Evolutionary conservation across 2,797 vertebrate genomes (phyloP), one percentile per base, ranked within the genome.

Genomic region (Semotilus atromaculatus): DNA sequence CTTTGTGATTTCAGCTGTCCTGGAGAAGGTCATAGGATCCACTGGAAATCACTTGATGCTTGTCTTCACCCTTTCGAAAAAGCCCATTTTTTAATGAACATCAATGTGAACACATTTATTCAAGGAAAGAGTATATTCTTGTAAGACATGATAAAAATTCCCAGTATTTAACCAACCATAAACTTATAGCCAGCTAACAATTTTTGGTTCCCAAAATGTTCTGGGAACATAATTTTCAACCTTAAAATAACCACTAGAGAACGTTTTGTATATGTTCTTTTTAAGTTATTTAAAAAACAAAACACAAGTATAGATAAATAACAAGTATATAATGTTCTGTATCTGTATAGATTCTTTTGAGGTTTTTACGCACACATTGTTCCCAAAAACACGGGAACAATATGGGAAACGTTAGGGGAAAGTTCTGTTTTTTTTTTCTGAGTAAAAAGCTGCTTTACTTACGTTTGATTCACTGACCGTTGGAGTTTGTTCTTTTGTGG

Each of bases 1-100:
- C 9, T 36, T 29, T 36, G 31, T 14, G 23, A 31, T 66, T 82
- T 93, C 80, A 88, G 58, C 89, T 86, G 88, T 95, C 91, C 92
- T 89, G 95, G 86, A 87, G 91, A 88, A 87, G 91, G 90, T 96
- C 92, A 0, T 92, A 92, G 0, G 93, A 89, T 55, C 93, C 93
- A 4, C 90, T 89, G 4, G 88, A 91, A 76, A 92, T 94, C 87
- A 94, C 93, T 83, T 95, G 93, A 13, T 94, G 95, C 84, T 94
- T 94, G 86, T 97, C 96, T 11, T 88, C 89, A 7, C 36, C 87
- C 94, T 95, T 87, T 19, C 86, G 82, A 55, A 87, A 38, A 66
- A 86, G 14, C 75, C n/a, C 19, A 53, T 21, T 43, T 45, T n/a
- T 38, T n/a, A 34, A 7, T 45, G 13, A 67, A 48, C 48, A 70